Evolutionary conservation across 2,888 invertebrate genomes (phyloP).

Genomic region (Pristionchus exspectatus): DNA sequence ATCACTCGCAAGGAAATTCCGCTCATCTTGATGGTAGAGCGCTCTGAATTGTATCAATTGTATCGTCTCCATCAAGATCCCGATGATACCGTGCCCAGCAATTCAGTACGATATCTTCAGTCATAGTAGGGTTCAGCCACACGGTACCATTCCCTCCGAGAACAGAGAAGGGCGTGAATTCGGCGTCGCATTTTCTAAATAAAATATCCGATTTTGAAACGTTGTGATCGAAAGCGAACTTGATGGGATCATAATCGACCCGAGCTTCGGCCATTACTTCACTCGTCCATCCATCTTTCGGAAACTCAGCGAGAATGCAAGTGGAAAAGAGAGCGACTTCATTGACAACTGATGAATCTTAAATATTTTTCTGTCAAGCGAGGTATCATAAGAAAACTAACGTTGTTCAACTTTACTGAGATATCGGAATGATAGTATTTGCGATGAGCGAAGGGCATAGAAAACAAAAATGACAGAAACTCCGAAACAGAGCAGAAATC

Average conservation of each 20-base stretch:
- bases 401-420: background rate
- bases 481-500: background rate
- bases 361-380: background rate
- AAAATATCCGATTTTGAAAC: background rate
- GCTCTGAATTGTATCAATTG: background rate
- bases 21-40: background rate
- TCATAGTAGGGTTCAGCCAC: background rate
- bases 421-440: background rate
- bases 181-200: conserved; percentile 24
- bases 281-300: conserved; percentile 37
- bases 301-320: conserved; percentile 27
- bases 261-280: background rate
- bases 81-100: conserved; percentile 21
- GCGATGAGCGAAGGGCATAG: background rate
- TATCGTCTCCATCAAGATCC: background rate
- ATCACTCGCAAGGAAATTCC: background rate
- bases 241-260: conserved; percentile 28
- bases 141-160: conserved; percentile 41
- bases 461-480: background rate
- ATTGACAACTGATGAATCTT: background rate
- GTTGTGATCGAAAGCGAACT: background rate
- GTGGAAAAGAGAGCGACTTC: conserved; percentile 24
- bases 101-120: background rate
- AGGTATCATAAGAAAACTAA: background rate
- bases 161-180: conserved; percentile 25